A percentile compares a stretch with the other conserved stretches of the same genome.
These are phyloP conservation scores for Nettapus auritus DNA, from an alignment of 2,113 vertebrate species.

Conservation along the genomic window DNA sequence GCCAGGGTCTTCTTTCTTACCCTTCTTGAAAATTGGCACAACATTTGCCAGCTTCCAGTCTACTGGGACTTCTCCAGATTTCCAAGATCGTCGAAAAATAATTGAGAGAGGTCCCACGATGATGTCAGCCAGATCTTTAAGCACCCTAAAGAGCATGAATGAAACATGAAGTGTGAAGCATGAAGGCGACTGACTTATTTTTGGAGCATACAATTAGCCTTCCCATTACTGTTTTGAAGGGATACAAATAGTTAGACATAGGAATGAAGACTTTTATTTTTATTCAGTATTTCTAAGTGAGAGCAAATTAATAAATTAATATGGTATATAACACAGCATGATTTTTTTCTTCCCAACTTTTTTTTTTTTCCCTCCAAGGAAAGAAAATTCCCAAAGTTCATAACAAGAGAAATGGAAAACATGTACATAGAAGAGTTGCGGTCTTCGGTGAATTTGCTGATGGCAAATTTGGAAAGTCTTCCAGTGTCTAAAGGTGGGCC, in stretches of 20 bases:
- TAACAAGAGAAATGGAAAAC: constrained; percentile 90
- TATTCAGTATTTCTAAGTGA: not conserved
- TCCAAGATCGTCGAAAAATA: no score
- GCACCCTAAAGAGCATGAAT: no score
- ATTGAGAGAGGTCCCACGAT: no score
- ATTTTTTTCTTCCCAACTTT: not conserved
- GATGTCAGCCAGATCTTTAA: no score
- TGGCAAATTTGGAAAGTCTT: constrained; percentile 97
- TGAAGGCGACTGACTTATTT: not conserved
- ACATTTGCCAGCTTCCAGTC: no score
- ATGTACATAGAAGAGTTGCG: constrained; percentile 93
- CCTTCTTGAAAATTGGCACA: no score
- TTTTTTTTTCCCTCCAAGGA: constrained; percentile 80
- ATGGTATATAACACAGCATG: not conserved
- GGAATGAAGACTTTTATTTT: not conserved
- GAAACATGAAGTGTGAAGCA: no score
- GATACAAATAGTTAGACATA: not conserved
- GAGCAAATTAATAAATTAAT: not conserved
- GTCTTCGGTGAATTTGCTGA: constrained; percentile 92
- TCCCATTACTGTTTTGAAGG: not conserved
- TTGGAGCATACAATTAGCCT: not conserved
- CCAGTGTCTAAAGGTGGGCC: constrained; percentile 94
- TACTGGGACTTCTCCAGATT: no score
- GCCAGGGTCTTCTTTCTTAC: no score
- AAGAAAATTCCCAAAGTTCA: constrained; percentile 85